Conservation (phyloP, 2,888 invertebrate species). For the Emmelina monodactyla region DNA sequence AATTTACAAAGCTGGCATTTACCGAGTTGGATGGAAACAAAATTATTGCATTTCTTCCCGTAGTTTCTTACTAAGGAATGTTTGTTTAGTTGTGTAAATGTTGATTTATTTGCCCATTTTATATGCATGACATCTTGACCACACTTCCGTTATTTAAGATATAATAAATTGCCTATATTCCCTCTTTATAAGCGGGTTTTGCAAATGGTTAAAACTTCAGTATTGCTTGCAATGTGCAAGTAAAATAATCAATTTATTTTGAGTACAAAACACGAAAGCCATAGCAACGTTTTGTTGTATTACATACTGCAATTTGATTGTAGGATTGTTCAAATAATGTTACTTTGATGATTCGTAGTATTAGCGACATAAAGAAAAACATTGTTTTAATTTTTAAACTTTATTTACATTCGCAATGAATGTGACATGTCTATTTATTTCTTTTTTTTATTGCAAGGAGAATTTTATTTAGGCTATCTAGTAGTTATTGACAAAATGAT, state of each 20-base stretch:
- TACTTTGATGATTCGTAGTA: constrained; percentile 6
- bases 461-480: constrained; percentile 41
- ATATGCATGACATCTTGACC: too few relatives aligned
- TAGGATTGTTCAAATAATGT: constrained; percentile 37
- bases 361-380: neutral
- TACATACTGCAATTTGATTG: constrained; percentile 50
- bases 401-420: constrained; percentile 40
- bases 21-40: too few relatives aligned
- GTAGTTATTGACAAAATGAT: constrained; percentile 42
- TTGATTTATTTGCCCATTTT: too few relatives aligned
- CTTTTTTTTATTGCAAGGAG: constrained; percentile 42
- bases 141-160: too few relatives aligned
- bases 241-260: constrained; percentile 17
- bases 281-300: constrained; percentile 39
- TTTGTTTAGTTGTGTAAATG: too few relatives aligned
- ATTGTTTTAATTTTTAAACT: constrained; percentile 1
- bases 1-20: too few relatives aligned
- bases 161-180: neutral
- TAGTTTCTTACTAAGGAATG: too few relatives aligned
- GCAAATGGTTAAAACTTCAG: constrained; percentile 9
- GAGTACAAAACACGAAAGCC: constrained; percentile 54
- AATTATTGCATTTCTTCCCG: too few relatives aligned
- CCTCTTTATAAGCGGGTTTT: too few relatives aligned
- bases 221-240: constrained; percentile 6
- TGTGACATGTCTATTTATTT: constrained; percentile 62